Base-by-base conservation (phyloP, 2,888 invertebrate genomes). In the Rotaria socialis region DNA sequence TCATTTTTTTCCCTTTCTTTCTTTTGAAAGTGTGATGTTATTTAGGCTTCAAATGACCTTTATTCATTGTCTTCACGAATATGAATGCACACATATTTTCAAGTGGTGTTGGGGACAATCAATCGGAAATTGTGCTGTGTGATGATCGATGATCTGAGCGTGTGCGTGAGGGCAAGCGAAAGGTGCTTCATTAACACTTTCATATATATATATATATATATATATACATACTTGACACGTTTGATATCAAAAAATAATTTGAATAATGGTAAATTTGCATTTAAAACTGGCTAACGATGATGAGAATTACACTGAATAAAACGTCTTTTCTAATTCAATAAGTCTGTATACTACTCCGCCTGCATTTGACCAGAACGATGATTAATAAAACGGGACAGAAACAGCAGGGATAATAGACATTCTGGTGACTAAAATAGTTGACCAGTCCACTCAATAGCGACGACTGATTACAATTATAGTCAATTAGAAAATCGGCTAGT, bases 121-220 rank as follows among this genome's bases (percentile, higher is more conserved):
- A 35, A 67, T 67, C 67, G 67, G 67, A 67, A 67, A 27, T 67
- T 67, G 67, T 67, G 27, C 67, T 67, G 27, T 67, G 67, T 67
- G 67, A 67, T 67, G 67, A 67, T 67, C 67, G 67, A 67, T 67
- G 67, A 67, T 67, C 67, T 67, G 67, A 67, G 67, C 67, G 67
- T 67, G 67, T 67, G 67, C 35, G 35, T 67, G 67, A 22, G 14
- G 67, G 67, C 67, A 67, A 67, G 67, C 67, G 67, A 67, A 35
- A 67, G 67, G 27, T 67, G 35, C 67, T 67, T 67, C 27, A 55
- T 55, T 55, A 55, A 55, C 67, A 67, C 67, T 41, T 67, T 67
- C 67, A 55, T 55, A 55, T 55, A 52, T 52, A 35, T 35, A 35
- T 35, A 55, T 55, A 55, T 55, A 55, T 55, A 52, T 52, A 35